phyloP scores from a whole-genome alignment of 1,140 invertebrate genomes.

The Gryon sp. region DNA sequence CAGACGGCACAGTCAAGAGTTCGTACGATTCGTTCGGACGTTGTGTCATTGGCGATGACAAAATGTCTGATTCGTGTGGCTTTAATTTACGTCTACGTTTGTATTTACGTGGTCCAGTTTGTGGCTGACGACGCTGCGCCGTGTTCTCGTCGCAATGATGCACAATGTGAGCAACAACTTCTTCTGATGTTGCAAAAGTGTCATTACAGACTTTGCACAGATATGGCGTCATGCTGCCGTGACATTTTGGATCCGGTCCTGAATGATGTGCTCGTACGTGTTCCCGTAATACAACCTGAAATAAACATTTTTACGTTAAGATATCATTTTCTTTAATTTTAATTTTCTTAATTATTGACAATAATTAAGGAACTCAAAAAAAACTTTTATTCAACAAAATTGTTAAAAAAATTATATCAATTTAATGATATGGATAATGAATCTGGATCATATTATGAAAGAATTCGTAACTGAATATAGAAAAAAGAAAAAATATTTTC shows the following conservation, averaged over 20 bases:
- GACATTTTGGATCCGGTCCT: slow-evolving; percentile 83
- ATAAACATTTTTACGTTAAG: not conserved
- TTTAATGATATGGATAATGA: too few species aligned
- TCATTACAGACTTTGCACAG: slow-evolving; percentile 87
- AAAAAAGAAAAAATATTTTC: too few species aligned
- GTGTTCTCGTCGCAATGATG: slow-evolving; percentile 91
- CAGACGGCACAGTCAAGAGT: slow-evolving; percentile 71
- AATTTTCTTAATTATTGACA: not conserved
- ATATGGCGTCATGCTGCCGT: slow-evolving; percentile 81
- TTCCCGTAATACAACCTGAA: slow-evolving; percentile 86
- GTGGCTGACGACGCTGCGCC: slow-evolving; percentile 86
- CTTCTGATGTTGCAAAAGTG: slow-evolving; percentile 84
- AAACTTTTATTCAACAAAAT: too few species aligned
- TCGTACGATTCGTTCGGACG: slow-evolving; percentile 76
- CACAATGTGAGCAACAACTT: slow-evolving; percentile 88
- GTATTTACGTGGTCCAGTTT: slow-evolving; percentile 88
- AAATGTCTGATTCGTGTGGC: slow-evolving; percentile 79
- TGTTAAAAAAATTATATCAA: too few species aligned
- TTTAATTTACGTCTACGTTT: slow-evolving; percentile 88
- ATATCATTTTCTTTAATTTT: too few species aligned
- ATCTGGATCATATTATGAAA: too few species aligned
- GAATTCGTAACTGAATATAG: too few species aligned
- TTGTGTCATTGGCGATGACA: slow-evolving; percentile 65
- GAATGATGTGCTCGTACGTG: slow-evolving; percentile 91
- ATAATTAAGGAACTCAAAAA: too few species aligned